Percentiles rank a stretch among this genome's conserved stretches.
phyloP scores from a whole-genome alignment of 2,113 vertebrate species.

The Protobothrops flavoviridis region DNA sequence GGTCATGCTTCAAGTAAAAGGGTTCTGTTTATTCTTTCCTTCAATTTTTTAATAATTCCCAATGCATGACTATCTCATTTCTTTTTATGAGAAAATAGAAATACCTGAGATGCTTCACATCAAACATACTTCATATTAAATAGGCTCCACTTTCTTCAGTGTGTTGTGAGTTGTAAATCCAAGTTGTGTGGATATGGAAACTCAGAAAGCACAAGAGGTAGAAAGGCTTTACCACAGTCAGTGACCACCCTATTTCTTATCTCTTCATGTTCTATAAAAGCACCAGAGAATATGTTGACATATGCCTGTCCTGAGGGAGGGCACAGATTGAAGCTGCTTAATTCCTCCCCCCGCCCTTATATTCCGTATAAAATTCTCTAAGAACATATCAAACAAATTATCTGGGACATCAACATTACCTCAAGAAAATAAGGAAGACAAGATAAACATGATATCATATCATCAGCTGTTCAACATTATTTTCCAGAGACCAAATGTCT shows the following conservation, averaged over 20 bases:
- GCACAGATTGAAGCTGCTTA: not conserved
- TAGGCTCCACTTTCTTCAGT: not conserved
- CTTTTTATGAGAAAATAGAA: not conserved
- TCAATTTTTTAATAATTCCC: not conserved
- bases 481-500: not conserved
- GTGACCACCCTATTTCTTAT: conserved; percentile 6
- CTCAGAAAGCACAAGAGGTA: not conserved
- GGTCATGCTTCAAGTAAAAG: not conserved
- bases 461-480: conserved; percentile 10
- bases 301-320: conserved; percentile 14
- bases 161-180: not conserved
- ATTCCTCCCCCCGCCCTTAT: not conserved
- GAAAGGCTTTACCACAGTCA: not conserved
- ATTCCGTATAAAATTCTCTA: not conserved
- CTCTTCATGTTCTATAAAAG: conserved; percentile 29
- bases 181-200: not conserved
- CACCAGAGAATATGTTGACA: conserved; percentile 4
- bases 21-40: not conserved
- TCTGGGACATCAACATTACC: conserved; percentile 12
- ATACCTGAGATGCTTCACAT: not conserved
- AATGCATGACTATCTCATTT: not conserved
- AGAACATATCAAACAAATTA: conserved; percentile 17
- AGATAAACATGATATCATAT: not conserved
- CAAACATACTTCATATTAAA: not conserved
- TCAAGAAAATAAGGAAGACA: conserved; percentile 21